phyloP scores from a whole-genome alignment of 2,113 vertebrate species.

The Nymphicus hollandicus region DNA sequence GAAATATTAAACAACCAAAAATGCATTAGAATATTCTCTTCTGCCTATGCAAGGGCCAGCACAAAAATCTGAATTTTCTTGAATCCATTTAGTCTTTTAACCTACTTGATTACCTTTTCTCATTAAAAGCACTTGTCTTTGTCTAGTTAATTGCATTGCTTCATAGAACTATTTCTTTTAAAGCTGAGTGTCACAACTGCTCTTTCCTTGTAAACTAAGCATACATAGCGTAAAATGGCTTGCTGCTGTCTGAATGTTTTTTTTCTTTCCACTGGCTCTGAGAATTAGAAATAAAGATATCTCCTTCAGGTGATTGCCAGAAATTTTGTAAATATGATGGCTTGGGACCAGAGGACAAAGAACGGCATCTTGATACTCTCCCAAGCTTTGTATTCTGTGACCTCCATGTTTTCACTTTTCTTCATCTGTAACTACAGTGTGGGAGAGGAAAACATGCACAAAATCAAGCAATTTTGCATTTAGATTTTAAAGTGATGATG shows the following conservation, averaged over 20 bases:
- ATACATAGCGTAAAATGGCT: neutral
- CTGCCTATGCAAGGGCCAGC: neutral
- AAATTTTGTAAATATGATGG: neutral
- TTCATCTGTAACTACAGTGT: neutral
- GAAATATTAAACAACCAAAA: neutral
- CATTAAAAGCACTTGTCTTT: neutral
- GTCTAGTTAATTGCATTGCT: neutral
- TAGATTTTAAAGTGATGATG: neutral
- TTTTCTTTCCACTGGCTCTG: neutral
- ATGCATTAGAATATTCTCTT: neutral
- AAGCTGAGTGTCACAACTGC: neutral
- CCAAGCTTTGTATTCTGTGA: neutral
- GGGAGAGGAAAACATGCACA: neutral
- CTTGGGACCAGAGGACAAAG: neutral
- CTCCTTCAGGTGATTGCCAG: neutral
- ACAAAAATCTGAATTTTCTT: neutral
- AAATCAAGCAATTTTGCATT: neutral
- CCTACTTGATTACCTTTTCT: neutral
- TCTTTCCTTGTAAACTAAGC: neutral
- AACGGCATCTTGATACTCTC: neutral
- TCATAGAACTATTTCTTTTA: neutral
- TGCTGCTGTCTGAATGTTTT: neutral
- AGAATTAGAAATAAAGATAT: neutral
- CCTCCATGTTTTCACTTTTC: neutral
- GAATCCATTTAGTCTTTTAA: neutral